Percentiles rank a stretch among this genome's conserved stretches.
Conservation (phyloP, 2,888 invertebrate genomes). For the Lissocephala sabroskyi region DNA sequence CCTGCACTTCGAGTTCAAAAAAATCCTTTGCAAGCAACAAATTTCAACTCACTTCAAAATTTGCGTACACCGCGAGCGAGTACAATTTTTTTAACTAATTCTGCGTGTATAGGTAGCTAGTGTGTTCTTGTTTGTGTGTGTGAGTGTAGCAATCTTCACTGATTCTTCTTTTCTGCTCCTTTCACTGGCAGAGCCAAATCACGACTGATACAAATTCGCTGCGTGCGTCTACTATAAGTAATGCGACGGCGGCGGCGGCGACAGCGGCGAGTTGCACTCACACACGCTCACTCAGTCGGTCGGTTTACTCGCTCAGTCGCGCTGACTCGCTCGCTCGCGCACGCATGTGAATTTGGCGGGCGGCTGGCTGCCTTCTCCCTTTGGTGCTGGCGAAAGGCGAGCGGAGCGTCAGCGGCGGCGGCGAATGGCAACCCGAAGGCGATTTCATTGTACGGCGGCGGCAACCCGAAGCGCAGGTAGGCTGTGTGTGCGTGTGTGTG, state of each 20-base stretch:
- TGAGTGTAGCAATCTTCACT: too few relatives aligned
- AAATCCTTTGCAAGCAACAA: conserved; percentile 54
- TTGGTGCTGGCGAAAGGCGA: too few relatives aligned
- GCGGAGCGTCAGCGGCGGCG: conserved; percentile 20
- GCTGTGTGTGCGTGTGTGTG: conserved; percentile 19
- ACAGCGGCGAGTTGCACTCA: conserved; percentile 17
- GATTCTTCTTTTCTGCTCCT: conserved; percentile 40
- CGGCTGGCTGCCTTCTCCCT: too few relatives aligned
- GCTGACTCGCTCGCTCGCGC: conserved; percentile 1
- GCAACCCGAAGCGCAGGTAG: conserved; percentile 3
- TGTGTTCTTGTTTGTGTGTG: conserved; percentile 16
- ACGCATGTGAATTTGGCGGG: conserved; percentile 21
- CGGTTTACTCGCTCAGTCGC: conserved; percentile 17
- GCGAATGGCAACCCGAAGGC: conserved; percentile 18
- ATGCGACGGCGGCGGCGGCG: conserved; percentile 9
- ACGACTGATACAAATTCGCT: conserved; percentile 71
- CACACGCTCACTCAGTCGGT: conserved; percentile 5
- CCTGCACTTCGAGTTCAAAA: conserved; percentile 11
- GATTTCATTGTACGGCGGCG: conserved; percentile 15
- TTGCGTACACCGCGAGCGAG: too few relatives aligned
- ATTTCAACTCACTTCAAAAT: conserved; percentile 17
- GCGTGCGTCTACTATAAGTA: conserved; percentile 67
- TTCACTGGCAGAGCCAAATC: conserved; percentile 71
- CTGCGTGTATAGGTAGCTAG: conserved; percentile 5
- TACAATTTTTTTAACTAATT: conserved; percentile 11